A percentile compares a stretch with the other conserved stretches of the same genome.
Evolutionary conservation across 2,888 invertebrate genomes (phyloP).

Genomic region (Latheticus oryzae): DNA sequence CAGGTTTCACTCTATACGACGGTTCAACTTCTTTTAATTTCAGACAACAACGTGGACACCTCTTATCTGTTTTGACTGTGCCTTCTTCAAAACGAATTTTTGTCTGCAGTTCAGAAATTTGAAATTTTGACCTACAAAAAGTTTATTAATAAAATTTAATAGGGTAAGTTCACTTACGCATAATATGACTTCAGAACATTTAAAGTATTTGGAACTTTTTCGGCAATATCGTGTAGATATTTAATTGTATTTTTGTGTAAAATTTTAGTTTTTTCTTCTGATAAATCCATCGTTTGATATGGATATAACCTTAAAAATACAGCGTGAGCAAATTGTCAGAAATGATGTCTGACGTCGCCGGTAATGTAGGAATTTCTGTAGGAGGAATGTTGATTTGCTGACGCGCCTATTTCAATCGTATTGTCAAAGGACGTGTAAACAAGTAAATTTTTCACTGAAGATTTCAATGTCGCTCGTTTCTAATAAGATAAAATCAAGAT

Average conservation of each 20-base stretch:
- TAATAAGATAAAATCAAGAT: no score
- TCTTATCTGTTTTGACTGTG: slow-evolving; percentile 36
- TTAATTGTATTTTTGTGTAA: slow-evolving; percentile 43
- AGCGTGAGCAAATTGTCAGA: no score
- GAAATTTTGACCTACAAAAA: slow-evolving; percentile 13
- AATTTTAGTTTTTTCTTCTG: slow-evolving; percentile 1
- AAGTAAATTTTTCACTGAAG: not conserved
- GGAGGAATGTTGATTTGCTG: no score
- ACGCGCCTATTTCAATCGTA: slow-evolving; percentile 9
- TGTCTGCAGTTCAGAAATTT: slow-evolving; percentile 39
- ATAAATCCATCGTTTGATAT: no score
- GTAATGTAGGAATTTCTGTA: slow-evolving; percentile 1
- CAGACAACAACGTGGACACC: slow-evolving; percentile 51
- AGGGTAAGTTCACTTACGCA: slow-evolving; percentile 45
- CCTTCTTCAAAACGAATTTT: slow-evolving; percentile 41
- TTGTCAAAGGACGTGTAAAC: not conserved
- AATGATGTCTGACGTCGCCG: not conserved
- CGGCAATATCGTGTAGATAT: slow-evolving; percentile 42
- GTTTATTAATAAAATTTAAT: not conserved
- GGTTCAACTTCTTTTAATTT: slow-evolving; percentile 42
- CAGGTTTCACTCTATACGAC: slow-evolving; percentile 40
- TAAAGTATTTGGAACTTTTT: slow-evolving; percentile 34
- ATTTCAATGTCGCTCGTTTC: not conserved
- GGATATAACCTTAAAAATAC: slow-evolving; percentile 6
- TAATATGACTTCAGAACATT: slow-evolving; percentile 48